Base-by-base conservation (phyloP, 2,797 vertebrate genomes). In the Poeciliopsis turneri region DNA sequence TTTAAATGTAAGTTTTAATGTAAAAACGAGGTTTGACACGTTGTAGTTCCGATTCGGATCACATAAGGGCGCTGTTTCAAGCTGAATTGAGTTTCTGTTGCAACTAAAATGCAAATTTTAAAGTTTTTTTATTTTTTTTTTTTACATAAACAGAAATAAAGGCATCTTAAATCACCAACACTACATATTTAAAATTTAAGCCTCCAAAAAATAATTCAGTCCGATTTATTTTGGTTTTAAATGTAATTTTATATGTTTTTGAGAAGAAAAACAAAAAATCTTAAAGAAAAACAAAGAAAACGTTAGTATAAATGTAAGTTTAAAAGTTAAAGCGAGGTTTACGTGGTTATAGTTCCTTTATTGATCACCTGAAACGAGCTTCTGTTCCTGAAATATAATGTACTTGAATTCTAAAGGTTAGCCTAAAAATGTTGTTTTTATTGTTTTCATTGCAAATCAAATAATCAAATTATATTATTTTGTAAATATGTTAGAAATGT, bases 91-190 rank as follows among this genome's bases (percentile, higher is more conserved):
- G 18, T 53, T 73, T 51, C 23, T n/a, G 9, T 28, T n/a, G 39
- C 3, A 15, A 11, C 39, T 15, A 45, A 72, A 64, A 43, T 2
- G 1, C 9, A 0, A 1, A 70, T 80, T 36, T 78, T 9, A 6
- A 76, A 28, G 0, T 7, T 76, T 11, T 41, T 41, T 41, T n/a
- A n/a, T n/a, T 8, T 41, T 41, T 41, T 41, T 7, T 41, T 41
- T 1, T 20, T 9, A 18, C 2, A 2, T 0, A 0, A 2, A 6
- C 1, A 3, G 12, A 0, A 4, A 28, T 23, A 45, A 1, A 11
- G 0, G 0, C 5, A 11, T 28, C 7, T 55, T 23, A 0, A 0
- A 45, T 46, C 7, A 46, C 4, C 25, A 25, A 45, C 4, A 15
- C 25, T 30, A 4, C 2, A 15, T 28, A 28, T 59, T 59, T 6